These are phyloP conservation scores for Burhinus oedicnemus DNA, from an alignment of 2,113 vertebrate species.

Conservation along the genomic window DNA sequence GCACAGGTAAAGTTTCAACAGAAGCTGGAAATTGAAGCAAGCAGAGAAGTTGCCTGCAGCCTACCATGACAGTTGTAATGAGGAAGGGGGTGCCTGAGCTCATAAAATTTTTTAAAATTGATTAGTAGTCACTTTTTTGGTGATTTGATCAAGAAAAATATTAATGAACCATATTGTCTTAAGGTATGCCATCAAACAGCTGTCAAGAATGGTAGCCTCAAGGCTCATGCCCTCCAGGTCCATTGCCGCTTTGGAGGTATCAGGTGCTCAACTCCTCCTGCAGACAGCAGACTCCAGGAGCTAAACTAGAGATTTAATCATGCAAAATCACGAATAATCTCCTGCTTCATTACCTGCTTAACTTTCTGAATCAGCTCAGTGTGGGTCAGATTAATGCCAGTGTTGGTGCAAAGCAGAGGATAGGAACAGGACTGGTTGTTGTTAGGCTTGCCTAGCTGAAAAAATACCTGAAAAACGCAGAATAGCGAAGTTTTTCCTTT, in stretches of 20 bases:
- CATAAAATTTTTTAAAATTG: neutral
- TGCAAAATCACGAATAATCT: neutral
- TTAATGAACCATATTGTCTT: neutral
- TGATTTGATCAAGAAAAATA: neutral
- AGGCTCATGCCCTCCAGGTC: neutral
- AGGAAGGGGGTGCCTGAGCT: neutral
- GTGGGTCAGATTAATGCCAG: neutral
- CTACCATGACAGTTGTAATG: neutral
- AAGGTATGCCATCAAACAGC: neutral
- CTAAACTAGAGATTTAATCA: neutral
- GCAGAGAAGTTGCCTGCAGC: neutral
- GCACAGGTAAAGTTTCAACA: neutral
- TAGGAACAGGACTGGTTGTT: neutral
- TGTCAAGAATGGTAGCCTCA: neutral
- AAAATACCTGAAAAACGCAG: slow-evolving; percentile 87
- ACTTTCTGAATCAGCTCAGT: neutral
- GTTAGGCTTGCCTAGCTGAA: neutral
- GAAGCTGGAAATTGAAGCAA: neutral
- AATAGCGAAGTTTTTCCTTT: slow-evolving; percentile 87
- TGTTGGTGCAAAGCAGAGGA: neutral
- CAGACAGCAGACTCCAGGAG: neutral
- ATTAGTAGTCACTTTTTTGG: neutral
- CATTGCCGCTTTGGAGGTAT: neutral
- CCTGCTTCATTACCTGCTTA: neutral
- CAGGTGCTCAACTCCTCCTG: neutral